Conservation (phyloP, 1,140 invertebrate species). For the Drosophila nigrodunni region DNA sequence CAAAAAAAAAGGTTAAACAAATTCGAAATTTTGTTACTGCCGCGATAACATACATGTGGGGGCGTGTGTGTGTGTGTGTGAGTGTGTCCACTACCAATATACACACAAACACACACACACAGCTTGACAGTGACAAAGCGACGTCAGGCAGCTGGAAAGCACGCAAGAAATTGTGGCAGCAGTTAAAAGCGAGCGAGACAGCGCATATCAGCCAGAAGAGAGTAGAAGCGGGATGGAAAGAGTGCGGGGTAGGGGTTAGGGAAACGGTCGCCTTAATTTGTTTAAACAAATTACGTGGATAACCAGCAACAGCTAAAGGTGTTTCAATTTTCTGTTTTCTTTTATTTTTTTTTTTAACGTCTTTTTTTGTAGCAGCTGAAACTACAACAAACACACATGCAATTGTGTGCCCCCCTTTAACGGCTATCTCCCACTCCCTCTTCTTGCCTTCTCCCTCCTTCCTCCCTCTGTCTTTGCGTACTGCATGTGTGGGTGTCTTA, state of each 20-base stretch:
- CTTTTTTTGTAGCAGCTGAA: constrained; percentile 63
- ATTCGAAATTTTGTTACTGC: constrained; percentile 62
- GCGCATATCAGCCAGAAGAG: neutral
- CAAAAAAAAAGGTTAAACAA: constrained; percentile 70
- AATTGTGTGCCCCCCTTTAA: neutral
- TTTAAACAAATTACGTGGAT: constrained; percentile 82
- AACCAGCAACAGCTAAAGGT: constrained; percentile 39
- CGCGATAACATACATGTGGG: constrained; percentile 54
- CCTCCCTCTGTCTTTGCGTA: neutral
- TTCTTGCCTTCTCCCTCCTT: neutral
- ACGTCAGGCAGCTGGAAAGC: constrained; percentile 70
- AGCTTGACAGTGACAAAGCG: constrained; percentile 78
- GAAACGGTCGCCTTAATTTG: constrained; percentile 71
- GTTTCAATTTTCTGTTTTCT: constrained; percentile 10
- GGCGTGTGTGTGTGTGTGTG: constrained; percentile 20
- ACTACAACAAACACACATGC: constrained; percentile 59
- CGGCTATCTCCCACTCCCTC: neutral
- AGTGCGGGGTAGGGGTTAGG: neutral
- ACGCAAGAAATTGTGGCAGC: constrained; percentile 2
- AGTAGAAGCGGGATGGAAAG: neutral
- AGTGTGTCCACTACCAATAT: constrained; percentile 54
- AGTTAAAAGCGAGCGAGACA: neutral
- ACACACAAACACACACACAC: constrained; percentile 21
- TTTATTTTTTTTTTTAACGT: constrained; percentile 12
- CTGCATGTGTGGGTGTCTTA: constrained; percentile 62